A percentile compares a stretch with the other conserved stretches of the same genome.
Evolutionary conservation across 2,888 invertebrate genomes (phyloP).

Genomic region (Mamestra brassicae): DNA sequence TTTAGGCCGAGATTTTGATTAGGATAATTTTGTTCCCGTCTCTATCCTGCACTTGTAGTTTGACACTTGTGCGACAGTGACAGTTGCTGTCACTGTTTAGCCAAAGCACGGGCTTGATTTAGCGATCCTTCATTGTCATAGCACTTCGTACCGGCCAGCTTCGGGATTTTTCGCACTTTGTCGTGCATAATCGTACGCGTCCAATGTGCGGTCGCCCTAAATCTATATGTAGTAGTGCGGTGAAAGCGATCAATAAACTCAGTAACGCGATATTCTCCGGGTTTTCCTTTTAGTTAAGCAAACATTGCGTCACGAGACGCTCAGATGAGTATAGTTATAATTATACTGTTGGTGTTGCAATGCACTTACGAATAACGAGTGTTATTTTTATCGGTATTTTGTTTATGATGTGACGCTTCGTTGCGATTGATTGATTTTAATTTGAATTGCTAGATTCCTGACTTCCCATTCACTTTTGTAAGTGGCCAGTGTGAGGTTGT

Average conservation of each 20-base stretch:
- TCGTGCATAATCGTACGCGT: conserved; percentile 19
- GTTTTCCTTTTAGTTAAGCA: conserved; percentile 62
- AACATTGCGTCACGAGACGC: conserved; percentile 41
- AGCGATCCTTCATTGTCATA: no score
- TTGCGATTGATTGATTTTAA: background rate
- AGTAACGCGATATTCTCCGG: conserved; percentile 55
- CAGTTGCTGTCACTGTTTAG: background rate
- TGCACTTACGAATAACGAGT: conserved; percentile 9
- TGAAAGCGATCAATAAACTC: conserved; percentile 57
- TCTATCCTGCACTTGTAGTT: background rate
- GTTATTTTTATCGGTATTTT: conserved; percentile 19
- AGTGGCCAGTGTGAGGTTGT: no score
- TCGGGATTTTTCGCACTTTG: background rate
- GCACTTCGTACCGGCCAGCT: background rate
- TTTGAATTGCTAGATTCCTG: background rate
- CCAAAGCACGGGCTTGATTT: no score
- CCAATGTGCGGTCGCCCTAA: conserved; percentile 27
- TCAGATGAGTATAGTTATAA: conserved; percentile 27
- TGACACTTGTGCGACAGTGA: background rate
- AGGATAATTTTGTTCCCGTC: background rate
- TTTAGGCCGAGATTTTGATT: no score
- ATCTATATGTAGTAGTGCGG: conserved; percentile 20
- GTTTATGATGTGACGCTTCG: background rate
- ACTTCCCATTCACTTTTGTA: no score
- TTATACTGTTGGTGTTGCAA: conserved; percentile 16